A percentile compares a stretch with the other conserved stretches of the same genome.
phyloP scores from a whole-genome alignment of 2,888 invertebrate genomes.

The Saturnia japonica region DNA sequence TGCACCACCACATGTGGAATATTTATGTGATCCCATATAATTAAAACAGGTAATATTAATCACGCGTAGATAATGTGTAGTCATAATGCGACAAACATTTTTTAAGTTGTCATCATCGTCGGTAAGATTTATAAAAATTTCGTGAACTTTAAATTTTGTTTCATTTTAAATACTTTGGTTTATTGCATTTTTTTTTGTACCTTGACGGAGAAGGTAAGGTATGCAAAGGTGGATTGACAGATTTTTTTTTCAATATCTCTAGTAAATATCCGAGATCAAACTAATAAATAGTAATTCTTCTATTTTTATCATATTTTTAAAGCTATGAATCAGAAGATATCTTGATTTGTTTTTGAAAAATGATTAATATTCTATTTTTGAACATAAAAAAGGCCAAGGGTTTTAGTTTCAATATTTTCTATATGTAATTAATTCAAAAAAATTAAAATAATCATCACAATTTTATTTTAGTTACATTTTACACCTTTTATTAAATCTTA shows the following conservation, averaged over 20 bases:
- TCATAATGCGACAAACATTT: neutral
- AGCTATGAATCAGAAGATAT: neutral
- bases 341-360: neutral
- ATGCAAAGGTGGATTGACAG: neutral
- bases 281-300: neutral
- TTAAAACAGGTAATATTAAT: neutral
- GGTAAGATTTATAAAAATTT: neutral
- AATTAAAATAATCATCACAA: constrained; percentile 15
- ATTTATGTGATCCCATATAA: constrained; percentile 50
- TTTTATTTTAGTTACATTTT: constrained; percentile 23
- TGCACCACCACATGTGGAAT: constrained; percentile 81
- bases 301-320: neutral
- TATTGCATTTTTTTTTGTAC: neutral
- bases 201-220: neutral
- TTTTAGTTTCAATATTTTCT: neutral
- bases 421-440: neutral
- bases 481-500: constrained; percentile 10
- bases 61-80: neutral
- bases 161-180: neutral
- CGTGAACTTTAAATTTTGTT: neutral
- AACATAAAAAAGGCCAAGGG: neutral
- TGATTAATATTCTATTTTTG: too few species aligned
- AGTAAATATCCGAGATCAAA: neutral
- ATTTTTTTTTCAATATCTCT: neutral
- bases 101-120: neutral